Evolutionary conservation across 2,888 invertebrate genomes (phyloP).

Genomic region (Mythimna albipuncta): DNA sequence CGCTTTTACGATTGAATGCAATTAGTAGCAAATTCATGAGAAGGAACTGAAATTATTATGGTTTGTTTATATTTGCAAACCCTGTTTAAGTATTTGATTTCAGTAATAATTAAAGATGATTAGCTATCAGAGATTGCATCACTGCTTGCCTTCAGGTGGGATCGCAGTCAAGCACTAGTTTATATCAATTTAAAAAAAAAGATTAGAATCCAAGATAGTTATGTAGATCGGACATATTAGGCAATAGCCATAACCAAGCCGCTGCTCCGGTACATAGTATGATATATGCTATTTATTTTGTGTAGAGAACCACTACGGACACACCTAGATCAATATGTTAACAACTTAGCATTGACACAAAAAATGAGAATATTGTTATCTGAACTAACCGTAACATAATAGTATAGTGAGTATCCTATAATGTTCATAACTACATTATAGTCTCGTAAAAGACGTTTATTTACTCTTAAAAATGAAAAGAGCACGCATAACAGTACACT

Average conservation of each 20-base stretch:
- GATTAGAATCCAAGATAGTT: too few species aligned
- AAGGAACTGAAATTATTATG: background rate
- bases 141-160: too few species aligned
- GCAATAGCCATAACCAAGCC: too few species aligned
- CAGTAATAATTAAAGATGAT: background rate
- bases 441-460: constrained; percentile 1
- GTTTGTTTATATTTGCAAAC: constrained; percentile 1
- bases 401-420: background rate
- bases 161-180: too few species aligned
- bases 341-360: background rate
- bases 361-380: too few species aligned
- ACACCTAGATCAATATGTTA: background rate
- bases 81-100: background rate
- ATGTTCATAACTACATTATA: background rate
- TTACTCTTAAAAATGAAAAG: constrained; percentile 18
- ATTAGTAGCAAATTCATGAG: background rate
- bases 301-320: background rate
- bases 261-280: background rate
- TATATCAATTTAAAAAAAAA: too few species aligned
- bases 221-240: background rate
- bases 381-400: background rate
- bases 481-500: constrained; percentile 1
- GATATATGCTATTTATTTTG: background rate
- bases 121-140: too few species aligned
- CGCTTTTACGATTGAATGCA: background rate